Percentiles rank a stretch among this genome's conserved stretches.
phyloP scores from a whole-genome alignment of 1,140 invertebrate genomes.

The Scylla paramamosain region DNA sequence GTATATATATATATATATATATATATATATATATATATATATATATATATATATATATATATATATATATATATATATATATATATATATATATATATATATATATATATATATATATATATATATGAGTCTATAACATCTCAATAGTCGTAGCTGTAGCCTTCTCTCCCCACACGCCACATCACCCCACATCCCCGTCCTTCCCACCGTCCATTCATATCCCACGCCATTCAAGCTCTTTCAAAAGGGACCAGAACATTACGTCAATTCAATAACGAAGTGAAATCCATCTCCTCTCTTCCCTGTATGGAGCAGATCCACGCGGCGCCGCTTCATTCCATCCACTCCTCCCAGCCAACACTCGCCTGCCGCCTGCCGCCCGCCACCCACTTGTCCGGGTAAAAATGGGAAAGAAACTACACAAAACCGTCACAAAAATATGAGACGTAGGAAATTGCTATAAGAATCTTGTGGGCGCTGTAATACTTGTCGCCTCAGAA shows the following conservation, averaged over 20 bases:
- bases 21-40: conserved; percentile 52
- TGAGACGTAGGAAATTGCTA: neutral
- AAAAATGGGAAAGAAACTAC: neutral
- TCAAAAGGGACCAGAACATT: no score
- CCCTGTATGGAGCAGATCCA: no score
- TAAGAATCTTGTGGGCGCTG: neutral
- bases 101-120: conserved; percentile 60
- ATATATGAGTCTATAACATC: conserved; percentile 8
- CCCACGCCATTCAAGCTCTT: neutral
- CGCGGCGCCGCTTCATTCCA: neutral
- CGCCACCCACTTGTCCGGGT: neutral
- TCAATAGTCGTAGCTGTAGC: neutral
- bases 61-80: conserved; percentile 63
- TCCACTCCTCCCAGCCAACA: neutral
- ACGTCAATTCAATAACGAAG: no score
- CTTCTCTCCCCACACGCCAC: neutral
- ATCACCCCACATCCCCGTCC: neutral
- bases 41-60: conserved; percentile 60
- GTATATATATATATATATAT: neutral
- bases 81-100: conserved; percentile 51
- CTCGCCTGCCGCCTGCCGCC: no score
- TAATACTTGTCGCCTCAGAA: neutral
- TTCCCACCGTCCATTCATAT: neutral
- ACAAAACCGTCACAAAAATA: neutral
- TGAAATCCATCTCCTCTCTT: neutral